Conservation (phyloP, 2,888 invertebrate genomes). For the Metacarcinus magister region DNA sequence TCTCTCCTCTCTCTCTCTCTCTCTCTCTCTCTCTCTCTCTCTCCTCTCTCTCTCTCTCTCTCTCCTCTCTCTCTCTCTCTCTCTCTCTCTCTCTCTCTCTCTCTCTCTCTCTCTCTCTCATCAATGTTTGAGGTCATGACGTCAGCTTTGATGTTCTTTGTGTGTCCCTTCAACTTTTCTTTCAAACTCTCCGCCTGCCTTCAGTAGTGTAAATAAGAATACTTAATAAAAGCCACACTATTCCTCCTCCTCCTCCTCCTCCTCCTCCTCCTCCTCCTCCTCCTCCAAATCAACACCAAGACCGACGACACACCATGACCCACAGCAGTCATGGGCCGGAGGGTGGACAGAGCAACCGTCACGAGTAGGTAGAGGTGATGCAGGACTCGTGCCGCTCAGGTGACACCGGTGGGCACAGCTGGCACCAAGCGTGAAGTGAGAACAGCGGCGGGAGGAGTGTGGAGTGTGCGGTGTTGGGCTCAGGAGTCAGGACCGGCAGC, state of each 20-base stretch:
- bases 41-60: no score
- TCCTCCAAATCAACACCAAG: not conserved
- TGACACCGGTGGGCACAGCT: constrained; percentile 4
- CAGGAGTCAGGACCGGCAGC: not conserved
- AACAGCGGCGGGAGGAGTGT: constrained; percentile 1
- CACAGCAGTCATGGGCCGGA: not conserved
- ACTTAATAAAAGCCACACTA: not conserved
- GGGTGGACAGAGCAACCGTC: not conserved
- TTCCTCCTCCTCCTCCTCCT: no score
- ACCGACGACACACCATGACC: not conserved
- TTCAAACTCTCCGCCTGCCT: not conserved
- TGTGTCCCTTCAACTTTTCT: not conserved
- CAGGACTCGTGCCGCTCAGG: not conserved
- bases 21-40: not conserved
- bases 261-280: no score
- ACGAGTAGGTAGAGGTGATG: no score
- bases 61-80: no score
- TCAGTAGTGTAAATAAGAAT: not conserved
- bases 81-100: constrained; percentile 17
- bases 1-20: not conserved
- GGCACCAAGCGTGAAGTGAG: not conserved
- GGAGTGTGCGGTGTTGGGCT: not conserved
- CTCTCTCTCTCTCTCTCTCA: not conserved
- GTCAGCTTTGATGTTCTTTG: not conserved
- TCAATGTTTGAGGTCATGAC: not conserved